A percentile compares a stretch with the other conserved stretches of the same genome.
Evolutionary conservation across 2,113 vertebrate genomes (phyloP).

Genomic region (Cavia aperea): DNA sequence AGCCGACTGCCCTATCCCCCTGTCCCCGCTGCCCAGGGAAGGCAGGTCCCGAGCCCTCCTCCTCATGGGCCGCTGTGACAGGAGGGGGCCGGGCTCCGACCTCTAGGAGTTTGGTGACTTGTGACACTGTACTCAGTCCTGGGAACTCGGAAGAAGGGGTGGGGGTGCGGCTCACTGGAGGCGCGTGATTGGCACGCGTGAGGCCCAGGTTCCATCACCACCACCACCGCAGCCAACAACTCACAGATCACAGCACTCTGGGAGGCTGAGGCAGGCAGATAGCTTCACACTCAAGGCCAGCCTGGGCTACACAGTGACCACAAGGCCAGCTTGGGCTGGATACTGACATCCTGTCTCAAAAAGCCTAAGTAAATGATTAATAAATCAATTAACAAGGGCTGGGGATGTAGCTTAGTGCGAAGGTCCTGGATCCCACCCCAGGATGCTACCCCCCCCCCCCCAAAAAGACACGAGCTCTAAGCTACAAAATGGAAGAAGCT

Average conservation of each 20-base stretch:
- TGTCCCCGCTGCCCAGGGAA: not conserved
- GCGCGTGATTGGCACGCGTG: not conserved
- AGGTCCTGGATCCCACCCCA: not conserved
- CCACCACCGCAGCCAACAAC: not conserved
- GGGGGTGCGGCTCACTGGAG: not conserved
- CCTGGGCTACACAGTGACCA: not conserved
- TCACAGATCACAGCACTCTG: not conserved
- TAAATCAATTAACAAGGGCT: not conserved
- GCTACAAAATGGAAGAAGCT: not conserved
- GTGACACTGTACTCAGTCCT: not conserved
- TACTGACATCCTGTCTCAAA: not conserved
- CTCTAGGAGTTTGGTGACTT: not conserved
- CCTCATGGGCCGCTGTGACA: not conserved
- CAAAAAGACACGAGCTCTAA: not conserved
- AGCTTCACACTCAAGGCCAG: too few relatives aligned
- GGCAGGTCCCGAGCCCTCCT: not conserved
- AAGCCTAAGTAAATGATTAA: not conserved
- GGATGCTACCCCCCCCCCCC: too few relatives aligned
- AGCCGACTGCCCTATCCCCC: not conserved
- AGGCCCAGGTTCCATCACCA: not conserved
- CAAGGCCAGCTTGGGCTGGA: not conserved
- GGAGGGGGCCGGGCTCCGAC: rapidly evolving
- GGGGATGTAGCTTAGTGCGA: not conserved
- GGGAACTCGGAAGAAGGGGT: not conserved
- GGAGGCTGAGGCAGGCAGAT: not conserved